Evolutionary conservation across 1,140 invertebrate species (phyloP), one percentile per base, ranked within the genome.

Genomic region (Drosophila punjabiensis): DNA sequence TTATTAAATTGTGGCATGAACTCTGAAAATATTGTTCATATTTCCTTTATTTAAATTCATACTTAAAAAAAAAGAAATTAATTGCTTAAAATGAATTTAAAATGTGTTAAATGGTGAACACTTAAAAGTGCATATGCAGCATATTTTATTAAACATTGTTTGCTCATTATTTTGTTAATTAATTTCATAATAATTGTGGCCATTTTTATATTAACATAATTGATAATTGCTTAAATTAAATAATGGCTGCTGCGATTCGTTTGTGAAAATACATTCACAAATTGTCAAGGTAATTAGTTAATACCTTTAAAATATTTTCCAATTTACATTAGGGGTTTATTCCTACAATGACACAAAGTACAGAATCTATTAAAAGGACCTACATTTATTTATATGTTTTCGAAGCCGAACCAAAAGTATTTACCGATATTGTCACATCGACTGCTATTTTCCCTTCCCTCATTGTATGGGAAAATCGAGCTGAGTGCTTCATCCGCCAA

Each of bases 401-500:
- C 7, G 0, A 5, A 39, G 14, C 1, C 55, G 5, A 2, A n/a
- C 20, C 14, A 56, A 18, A 35, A 11, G 28, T 62, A 62, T 62
- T 62, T 62, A 43, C 39, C 16, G 30, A 35, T 69, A 24, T 35
- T 50, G 30, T 14, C 18, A 9, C 30, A 35, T 10, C 18, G n/a
- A 30, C 24, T 32, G 20, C 32, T 78, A 78, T 63, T 45, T 18
- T 45, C 7, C 6, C 39, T 50, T 20, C 75, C 50, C 28, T 20
- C 20, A 55, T 52, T 78, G 76, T 77, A 43, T 5, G 50, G 43
- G 16, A 32, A 60, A 68, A 50, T 50, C 67, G 45, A 56, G 45
- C 74, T 58, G 56, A 70, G 75, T 73, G 76, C 77, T 73, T 35
- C 52, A 59, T 73, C 60, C 58, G 39, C 43, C 33, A 10, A 68